Conservation (phyloP, 2,113 vertebrate genomes). For the Semnornis frantzii region DNA sequence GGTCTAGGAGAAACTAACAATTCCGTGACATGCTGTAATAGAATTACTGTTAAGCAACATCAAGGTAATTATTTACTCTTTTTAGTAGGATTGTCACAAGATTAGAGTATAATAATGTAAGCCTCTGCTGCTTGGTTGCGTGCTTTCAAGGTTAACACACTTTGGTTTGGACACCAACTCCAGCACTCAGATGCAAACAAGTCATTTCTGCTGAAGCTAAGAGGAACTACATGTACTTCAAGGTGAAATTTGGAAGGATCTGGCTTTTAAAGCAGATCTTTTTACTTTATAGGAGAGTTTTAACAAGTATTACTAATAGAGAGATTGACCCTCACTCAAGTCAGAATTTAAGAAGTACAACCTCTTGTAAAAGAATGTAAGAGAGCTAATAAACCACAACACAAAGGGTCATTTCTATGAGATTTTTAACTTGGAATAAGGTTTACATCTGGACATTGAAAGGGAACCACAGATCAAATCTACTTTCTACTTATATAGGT, state of each 20-base stretch:
- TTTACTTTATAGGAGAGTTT: neutral
- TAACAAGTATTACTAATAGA: neutral
- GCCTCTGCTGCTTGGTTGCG: neutral
- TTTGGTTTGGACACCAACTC: neutral
- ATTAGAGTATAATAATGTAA: neutral
- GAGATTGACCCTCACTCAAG: neutral
- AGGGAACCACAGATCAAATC: neutral
- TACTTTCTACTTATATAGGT: neutral
- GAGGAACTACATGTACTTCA: neutral
- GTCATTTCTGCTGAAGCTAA: neutral
- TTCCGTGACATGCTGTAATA: neutral
- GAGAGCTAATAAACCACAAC: neutral
- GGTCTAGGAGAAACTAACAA: neutral
- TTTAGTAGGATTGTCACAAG: neutral
- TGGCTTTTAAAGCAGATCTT: neutral
- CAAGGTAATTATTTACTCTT: slow-evolving; percentile 22
- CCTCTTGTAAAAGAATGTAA: neutral
- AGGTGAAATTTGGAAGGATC: neutral
- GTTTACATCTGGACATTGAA: neutral
- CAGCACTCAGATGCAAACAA: neutral
- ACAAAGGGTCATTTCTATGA: neutral
- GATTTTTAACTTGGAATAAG: neutral
- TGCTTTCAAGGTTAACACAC: neutral
- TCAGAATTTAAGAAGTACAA: neutral
- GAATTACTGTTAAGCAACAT: slow-evolving; percentile 22